Conservation (phyloP, 2,113 vertebrate species). For the Urocolius indicus region DNA sequence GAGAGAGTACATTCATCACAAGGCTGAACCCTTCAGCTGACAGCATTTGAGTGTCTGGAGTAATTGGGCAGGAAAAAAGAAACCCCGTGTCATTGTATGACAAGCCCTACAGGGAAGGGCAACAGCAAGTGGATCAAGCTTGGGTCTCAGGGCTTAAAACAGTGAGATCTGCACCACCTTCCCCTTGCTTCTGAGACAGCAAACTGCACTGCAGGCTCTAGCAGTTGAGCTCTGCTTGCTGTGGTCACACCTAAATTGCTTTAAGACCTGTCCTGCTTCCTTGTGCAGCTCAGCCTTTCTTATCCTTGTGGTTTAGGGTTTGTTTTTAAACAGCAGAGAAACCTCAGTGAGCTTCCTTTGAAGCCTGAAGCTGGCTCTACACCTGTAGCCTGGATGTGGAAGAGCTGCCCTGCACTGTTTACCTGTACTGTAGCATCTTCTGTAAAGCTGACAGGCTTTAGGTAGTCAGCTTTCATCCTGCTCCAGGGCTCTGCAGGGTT, state of each 20-base stretch:
- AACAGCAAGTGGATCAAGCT: neutral
- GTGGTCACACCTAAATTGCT: neutral
- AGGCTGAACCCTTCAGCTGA: neutral
- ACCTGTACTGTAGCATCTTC: neutral
- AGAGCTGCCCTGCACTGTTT: neutral
- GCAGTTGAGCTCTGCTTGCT: neutral
- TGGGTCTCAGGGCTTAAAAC: neutral
- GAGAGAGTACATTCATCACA: neutral
- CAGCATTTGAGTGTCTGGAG: neutral
- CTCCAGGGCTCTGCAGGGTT: neutral
- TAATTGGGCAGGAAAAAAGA: neutral
- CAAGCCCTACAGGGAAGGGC: neutral
- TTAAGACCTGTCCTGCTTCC: neutral
- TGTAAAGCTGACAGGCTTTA: neutral
- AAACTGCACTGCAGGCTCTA: neutral
- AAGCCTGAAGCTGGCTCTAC: neutral
- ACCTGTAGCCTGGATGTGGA: neutral
- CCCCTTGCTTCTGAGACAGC: neutral
- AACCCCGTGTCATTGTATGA: neutral
- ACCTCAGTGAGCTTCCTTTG: neutral
- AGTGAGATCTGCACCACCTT: neutral
- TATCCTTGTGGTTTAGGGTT: neutral
- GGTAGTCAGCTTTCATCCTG: neutral
- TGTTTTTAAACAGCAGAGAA: too few species aligned
- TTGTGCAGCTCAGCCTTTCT: neutral